phyloP scores from a whole-genome alignment of 2,113 vertebrate species.

The Chrysemys picta region DNA sequence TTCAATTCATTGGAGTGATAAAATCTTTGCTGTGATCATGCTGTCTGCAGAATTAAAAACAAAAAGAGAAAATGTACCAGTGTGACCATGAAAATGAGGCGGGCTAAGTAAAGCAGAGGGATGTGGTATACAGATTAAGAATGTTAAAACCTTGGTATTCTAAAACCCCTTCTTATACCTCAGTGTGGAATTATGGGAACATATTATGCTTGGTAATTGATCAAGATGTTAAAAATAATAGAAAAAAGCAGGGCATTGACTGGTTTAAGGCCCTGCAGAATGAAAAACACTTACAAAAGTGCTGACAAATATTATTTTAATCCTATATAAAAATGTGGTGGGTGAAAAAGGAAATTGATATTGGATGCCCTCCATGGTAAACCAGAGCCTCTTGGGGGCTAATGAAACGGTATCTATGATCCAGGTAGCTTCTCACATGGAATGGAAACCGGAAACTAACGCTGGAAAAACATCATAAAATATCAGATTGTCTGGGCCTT shows the following conservation, averaged over 20 bases:
- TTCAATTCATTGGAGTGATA: background rate
- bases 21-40: background rate
- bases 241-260: background rate
- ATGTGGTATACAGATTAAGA: conserved; percentile 14
- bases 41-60: background rate
- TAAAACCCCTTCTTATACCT: conserved; percentile 27
- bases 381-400: background rate
- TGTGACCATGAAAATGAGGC: background rate
- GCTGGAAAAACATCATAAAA: background rate
- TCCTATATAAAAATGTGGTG: conserved; percentile 63
- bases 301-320: conserved; percentile 68
- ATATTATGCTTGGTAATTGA: conserved; percentile 29
- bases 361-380: conserved; percentile 60
- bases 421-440: conserved; percentile 14
- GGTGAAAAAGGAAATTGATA: conserved; percentile 68
- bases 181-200: conserved; percentile 31
- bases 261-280: background rate
- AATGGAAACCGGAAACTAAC: conserved; percentile 44
- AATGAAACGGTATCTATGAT: background rate
- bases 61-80: conserved; percentile 8
- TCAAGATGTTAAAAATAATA: conserved; percentile 52
- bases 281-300: conserved; percentile 44
- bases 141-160: conserved; percentile 24
- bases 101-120: conserved; percentile 5
- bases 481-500: background rate